These are phyloP conservation scores for Manis pentadactyla DNA, from an alignment of 2,797 vertebrate species.

Conservation along the genomic window DNA sequence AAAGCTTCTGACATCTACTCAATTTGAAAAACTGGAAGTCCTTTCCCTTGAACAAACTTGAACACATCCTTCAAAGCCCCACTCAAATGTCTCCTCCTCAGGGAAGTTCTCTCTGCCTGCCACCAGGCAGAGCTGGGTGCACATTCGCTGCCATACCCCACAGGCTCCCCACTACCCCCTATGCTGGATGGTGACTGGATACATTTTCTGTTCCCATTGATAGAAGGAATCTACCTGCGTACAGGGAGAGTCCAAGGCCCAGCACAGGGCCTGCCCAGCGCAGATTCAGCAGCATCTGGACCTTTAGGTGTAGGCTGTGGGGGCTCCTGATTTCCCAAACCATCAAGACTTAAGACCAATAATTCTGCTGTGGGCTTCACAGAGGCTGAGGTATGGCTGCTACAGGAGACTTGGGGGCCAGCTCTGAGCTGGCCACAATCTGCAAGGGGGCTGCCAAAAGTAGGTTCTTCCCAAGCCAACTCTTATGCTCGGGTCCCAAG, in stretches of 20 bases:
- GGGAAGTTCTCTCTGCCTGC: neutral
- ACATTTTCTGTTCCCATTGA: neutral
- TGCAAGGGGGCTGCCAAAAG: neutral
- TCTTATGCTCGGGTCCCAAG: neutral
- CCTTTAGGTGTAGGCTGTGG: neutral
- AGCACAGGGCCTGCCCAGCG: neutral
- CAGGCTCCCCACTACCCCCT: neutral
- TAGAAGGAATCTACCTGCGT: neutral
- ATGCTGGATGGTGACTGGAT: no score
- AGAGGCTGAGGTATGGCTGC: neutral
- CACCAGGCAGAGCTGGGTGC: neutral
- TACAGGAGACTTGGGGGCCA: accelerated
- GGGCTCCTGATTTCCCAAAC: neutral
- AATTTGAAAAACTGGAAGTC: neutral
- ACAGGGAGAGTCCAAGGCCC: neutral
- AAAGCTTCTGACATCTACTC: neutral
- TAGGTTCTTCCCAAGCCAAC: neutral
- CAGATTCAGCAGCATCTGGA: neutral
- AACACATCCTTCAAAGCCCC: slow-evolving; percentile 8
- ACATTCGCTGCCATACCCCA: neutral
- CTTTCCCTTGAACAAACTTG: neutral
- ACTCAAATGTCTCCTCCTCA: neutral
- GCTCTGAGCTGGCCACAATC: neutral
- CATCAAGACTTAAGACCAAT: neutral
- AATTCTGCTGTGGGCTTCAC: neutral